Percentiles rank a stretch among this genome's conserved stretches.
These are phyloP conservation scores for Scaptomyza hsui DNA, from an alignment of 1,140 invertebrate species.

Conservation along the genomic window DNA sequence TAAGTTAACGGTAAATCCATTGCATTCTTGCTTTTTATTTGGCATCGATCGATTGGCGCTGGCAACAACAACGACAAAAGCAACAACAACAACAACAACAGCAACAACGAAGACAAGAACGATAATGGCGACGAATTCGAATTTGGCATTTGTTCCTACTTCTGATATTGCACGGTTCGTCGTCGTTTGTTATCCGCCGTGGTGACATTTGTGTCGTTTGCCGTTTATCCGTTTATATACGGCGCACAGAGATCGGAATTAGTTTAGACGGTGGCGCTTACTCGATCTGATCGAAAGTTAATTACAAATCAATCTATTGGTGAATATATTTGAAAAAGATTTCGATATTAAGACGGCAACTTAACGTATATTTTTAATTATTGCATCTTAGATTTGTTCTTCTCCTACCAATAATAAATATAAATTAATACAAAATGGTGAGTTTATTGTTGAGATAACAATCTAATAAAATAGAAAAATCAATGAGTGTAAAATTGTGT, in stretches of 20 bases:
- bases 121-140: conserved; percentile 4
- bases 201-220: conserved; percentile 40
- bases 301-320: conserved; percentile 53
- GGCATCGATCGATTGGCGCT: conserved; percentile 41
- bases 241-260: conserved; percentile 29
- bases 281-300: conserved; percentile 64
- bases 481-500: conserved; percentile 2
- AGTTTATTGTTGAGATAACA: not conserved
- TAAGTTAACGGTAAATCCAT: not conserved
- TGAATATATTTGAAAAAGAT: conserved; percentile 48
- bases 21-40: not conserved
- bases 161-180: conserved; percentile 35
- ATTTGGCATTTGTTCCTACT: conserved; percentile 50
- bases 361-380: not conserved
- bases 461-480: not conserved
- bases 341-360: not conserved
- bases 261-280: conserved; percentile 55
- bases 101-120: conserved; percentile 13
- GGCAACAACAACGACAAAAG: conserved; percentile 14
- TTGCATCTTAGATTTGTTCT: not conserved
- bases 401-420: not conserved
- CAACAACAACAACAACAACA: conserved; percentile 16
- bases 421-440: conserved; percentile 24
- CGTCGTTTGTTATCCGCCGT: conserved; percentile 25
- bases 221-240: conserved; percentile 25